These are phyloP conservation scores for Drosophila baimaii DNA, from an alignment of 1,140 invertebrate species.

Conservation along the genomic window DNA sequence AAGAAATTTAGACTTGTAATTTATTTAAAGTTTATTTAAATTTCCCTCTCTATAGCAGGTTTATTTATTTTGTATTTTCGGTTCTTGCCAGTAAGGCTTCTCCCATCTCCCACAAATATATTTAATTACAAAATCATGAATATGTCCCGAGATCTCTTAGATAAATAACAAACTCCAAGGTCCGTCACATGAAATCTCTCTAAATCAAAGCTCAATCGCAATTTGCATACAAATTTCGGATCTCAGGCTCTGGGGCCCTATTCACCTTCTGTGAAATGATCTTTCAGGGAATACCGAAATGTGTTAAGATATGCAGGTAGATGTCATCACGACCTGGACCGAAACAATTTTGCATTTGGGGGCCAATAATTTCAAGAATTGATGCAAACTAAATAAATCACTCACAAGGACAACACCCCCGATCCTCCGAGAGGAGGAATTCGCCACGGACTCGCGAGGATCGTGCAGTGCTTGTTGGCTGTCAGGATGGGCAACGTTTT, in stretches of 20 bases:
- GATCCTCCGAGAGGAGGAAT: conserved; percentile 25
- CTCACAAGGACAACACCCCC: conserved; percentile 53
- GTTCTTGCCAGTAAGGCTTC: no score
- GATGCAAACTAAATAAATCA: conserved; percentile 82
- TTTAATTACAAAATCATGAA: neutral
- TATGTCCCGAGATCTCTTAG: neutral
- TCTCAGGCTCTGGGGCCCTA: neutral
- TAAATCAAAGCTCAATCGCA: conserved; percentile 10
- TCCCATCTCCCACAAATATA: no score
- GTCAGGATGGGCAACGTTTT: conserved; percentile 75
- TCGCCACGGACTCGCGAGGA: conserved; percentile 20
- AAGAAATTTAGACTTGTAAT: no score
- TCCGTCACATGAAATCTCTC: conserved; percentile 5
- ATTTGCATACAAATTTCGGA: conserved; percentile 31
- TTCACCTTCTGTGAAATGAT: conserved; percentile 43
- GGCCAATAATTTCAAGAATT: conserved; percentile 80
- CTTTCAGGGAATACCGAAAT: conserved; percentile 70
- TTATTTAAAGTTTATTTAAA: no score
- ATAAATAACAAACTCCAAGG: neutral
- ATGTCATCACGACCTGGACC: conserved; percentile 61
- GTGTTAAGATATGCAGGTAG: conserved; percentile 79
- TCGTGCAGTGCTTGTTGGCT: conserved; percentile 81
- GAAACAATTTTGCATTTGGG: conserved; percentile 49
- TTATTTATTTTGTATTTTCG: no score
- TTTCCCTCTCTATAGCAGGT: no score